Conservation (phyloP, 1,140 invertebrate genomes). For the Saxidomus purpurata region DNA sequence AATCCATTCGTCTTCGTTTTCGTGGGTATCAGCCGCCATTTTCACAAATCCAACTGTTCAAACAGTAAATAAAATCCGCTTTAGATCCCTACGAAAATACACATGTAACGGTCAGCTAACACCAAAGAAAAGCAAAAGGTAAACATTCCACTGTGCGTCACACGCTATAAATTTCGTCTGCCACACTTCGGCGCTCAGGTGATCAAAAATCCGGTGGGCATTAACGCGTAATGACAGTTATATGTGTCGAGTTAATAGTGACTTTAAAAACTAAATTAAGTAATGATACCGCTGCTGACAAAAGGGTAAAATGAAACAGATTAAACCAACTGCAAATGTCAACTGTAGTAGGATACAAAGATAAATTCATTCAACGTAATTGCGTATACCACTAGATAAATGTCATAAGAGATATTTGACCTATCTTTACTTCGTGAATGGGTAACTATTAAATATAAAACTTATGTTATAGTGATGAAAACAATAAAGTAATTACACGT, state of each 20-base stretch:
- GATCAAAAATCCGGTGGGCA: not conserved
- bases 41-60: slow-evolving; percentile 24
- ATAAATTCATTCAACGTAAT: not conserved
- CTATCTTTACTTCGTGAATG: not conserved
- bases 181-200: slow-evolving; percentile 53
- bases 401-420: slow-evolving; percentile 9
- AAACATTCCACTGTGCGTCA: slow-evolving; percentile 57
- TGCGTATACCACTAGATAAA: slow-evolving; percentile 5
- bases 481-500: too few relatives aligned
- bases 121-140: slow-evolving; percentile 41
- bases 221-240: slow-evolving; percentile 13
- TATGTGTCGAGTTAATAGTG: not conserved
- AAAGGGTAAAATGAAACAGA: not conserved
- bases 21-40: slow-evolving; percentile 46
- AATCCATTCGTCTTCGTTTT: slow-evolving; percentile 71
- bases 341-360: not conserved
- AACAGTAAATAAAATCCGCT: slow-evolving; percentile 2
- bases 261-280: slow-evolving; percentile 19
- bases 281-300: not conserved
- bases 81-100: not conserved
- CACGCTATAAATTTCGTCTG: slow-evolving; percentile 54
- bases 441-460: too few relatives aligned
- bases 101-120: slow-evolving; percentile 37
- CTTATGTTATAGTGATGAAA: too few relatives aligned
- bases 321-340: not conserved